Evolutionary conservation across 2,113 vertebrate genomes (phyloP), one percentile per base, ranked within the genome.

Genomic region (Cacatua alba): DNA sequence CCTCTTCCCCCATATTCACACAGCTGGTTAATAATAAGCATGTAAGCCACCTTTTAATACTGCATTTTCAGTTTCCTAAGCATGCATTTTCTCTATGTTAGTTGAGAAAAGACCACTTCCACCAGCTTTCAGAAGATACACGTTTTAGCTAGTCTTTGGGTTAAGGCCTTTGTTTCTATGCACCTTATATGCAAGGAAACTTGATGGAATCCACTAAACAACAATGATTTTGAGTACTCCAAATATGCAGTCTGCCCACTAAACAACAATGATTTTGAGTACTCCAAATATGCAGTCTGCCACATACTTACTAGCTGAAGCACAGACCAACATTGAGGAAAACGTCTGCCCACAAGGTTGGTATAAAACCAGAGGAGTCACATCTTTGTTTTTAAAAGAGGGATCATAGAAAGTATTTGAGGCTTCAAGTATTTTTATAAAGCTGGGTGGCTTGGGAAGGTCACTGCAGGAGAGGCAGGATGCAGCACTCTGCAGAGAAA

Each of bases 401-500:
- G 39, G 23, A 21, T 57, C 23, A 31, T 24, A 64, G 9, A 26
- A 82, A 63, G 4, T 59, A 24, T 31, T 12, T 1, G 6, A 51
- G 21, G 2, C 23, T 51, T 63, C 35, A 78, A 33, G 10, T 26
- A 35, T 28, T 65, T 82, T 19, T 76, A 15, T 41, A 76, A 60
- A 24, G 48, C 17, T 11, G 12, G 41, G 9, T 62, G 7, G 13
- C 8, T 57, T 63, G 31, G 23, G 49, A 60, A 80, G 28, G 19
- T 33, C 0, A 1, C 37, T 24, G 44, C 63, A 59, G 25, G 53
- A 2, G 11, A 51, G 23, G 62, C 24, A 2, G 2, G 46, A 25
- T 1, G 3, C 4, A 26, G 35, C 29, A n/a, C 35, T 37, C 17
- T 37, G 25, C 51, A 44, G 67, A 37, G 41, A 63, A 88, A 13